Evolutionary conservation across 2,888 invertebrate species (phyloP).

Genomic region (Cerastis rubricosa): DNA sequence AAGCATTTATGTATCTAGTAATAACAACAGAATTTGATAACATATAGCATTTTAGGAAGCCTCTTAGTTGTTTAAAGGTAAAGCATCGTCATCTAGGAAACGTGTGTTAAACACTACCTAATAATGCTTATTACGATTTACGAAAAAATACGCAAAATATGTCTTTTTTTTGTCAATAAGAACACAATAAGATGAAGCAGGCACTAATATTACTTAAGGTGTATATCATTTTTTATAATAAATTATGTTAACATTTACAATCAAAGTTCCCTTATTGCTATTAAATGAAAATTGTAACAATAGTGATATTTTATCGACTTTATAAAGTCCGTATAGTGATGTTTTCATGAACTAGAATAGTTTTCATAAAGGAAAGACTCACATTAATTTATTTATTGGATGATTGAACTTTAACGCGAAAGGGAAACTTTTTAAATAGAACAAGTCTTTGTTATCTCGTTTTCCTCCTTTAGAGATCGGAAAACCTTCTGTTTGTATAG

Average conservation of each 20-base stretch:
- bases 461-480: not conserved
- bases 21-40: slow-evolving; percentile 90
- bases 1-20: slow-evolving; percentile 89
- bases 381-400: slow-evolving; percentile 61
- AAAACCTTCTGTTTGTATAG: not conserved
- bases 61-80: slow-evolving; percentile 85
- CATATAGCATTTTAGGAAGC: slow-evolving; percentile 89
- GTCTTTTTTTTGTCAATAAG: slow-evolving; percentile 84
- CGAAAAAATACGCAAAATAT: slow-evolving; percentile 86
- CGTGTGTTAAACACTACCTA: slow-evolving; percentile 84
- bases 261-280: slow-evolving; percentile 85
- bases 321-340: slow-evolving; percentile 72
- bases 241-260: slow-evolving; percentile 89
- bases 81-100: slow-evolving; percentile 72
- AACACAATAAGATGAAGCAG: slow-evolving; percentile 87
- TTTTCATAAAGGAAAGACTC: slow-evolving; percentile 64
- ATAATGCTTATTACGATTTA: slow-evolving; percentile 65
- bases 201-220: slow-evolving; percentile 89
- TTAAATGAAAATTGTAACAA: slow-evolving; percentile 83
- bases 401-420: slow-evolving; percentile 61
- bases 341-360: slow-evolving; percentile 81
- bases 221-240: slow-evolving; percentile 88
- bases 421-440: not conserved
- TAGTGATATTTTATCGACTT: slow-evolving; percentile 74
- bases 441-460: not conserved